Evolutionary conservation across 2,797 vertebrate genomes (phyloP), one percentile per base, ranked within the genome.

Genomic region (Falco novaeseelandiae): DNA sequence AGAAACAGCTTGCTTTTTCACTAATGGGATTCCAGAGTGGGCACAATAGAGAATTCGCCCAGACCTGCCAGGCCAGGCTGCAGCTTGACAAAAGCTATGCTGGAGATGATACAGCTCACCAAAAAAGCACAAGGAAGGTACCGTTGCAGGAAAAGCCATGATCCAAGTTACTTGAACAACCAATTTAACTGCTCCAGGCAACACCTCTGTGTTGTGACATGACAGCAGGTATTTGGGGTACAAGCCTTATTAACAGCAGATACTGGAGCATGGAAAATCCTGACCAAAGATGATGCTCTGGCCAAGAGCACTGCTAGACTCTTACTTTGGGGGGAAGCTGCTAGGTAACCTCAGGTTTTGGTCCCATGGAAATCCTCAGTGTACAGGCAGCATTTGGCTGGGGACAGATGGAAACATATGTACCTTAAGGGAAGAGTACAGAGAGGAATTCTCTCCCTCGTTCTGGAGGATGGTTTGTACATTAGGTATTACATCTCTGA

Each of bases 61-160:
- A 48, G 57, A 74, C 22, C 12, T 8, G 2, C 34, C 6, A 8
- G 63, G 46, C 42, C 3, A 2, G 34, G 69, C 79, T 83, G 72
- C 44, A 66, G 30, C 61, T 70, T 22, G 38, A 26, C 57, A n/a
- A 6, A 0, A 86, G 48, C 49, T 57, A 6, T 1, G 10, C 49
- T 42, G 21, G 63, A 57, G 65, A 48, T 13, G 46, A 32, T 54
- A 69, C 18, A 51, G n/a, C 51, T 88, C 73, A 58, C 36, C 49
- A 46, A 12, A 83, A 94, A 91, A 51, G 32, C n/a, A n/a, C 8
- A 2, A 49, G 13, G 49, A 87, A 61, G 5, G 44, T 59, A 30
- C 25, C 3, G 0, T 6, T 51, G 27, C 44, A 66, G 70, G 30
- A 58, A 42, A 34, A 83, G 25, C 8, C 48, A 8, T 0, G 0